phyloP scores from a whole-genome alignment of 2,888 invertebrate species.

The Anodontia alba region DNA sequence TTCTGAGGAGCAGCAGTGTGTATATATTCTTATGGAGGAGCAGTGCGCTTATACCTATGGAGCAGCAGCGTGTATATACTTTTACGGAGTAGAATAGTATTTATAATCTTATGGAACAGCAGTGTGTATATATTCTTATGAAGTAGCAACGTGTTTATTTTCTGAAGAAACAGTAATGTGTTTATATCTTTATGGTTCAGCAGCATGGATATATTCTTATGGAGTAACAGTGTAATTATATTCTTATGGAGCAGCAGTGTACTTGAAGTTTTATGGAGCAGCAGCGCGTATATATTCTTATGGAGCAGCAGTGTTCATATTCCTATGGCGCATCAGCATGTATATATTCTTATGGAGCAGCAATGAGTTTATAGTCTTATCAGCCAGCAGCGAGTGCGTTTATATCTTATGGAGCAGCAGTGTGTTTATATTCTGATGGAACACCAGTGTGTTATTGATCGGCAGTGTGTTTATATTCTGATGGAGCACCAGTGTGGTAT shows the following conservation, averaged over 20 bases:
- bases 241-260: not conserved
- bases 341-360: not conserved
- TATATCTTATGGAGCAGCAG: not conserved
- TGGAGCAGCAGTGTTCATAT: not conserved
- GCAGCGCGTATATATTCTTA: not conserved
- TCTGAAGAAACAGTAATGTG: not conserved
- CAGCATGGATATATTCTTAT: not conserved
- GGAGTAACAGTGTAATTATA: not conserved
- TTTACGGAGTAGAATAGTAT: not conserved
- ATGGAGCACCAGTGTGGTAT: not conserved
- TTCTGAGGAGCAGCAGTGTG: not conserved
- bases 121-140: not conserved
- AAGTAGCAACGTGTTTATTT: not conserved
- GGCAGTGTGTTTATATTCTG: not conserved
- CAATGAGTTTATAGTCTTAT: not conserved
- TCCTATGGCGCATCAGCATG: not conserved
- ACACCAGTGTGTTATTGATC: not conserved
- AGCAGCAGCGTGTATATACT: not conserved
- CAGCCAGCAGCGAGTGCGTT: not conserved
- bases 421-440: not conserved
- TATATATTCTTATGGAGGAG: not conserved
- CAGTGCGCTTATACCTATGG: not conserved
- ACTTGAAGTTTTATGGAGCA: not conserved
- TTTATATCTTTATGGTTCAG: not conserved
- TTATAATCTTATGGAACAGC: not conserved